Base-by-base conservation (phyloP, 2,113 vertebrate genomes). In the Tor tambroides region DNA sequence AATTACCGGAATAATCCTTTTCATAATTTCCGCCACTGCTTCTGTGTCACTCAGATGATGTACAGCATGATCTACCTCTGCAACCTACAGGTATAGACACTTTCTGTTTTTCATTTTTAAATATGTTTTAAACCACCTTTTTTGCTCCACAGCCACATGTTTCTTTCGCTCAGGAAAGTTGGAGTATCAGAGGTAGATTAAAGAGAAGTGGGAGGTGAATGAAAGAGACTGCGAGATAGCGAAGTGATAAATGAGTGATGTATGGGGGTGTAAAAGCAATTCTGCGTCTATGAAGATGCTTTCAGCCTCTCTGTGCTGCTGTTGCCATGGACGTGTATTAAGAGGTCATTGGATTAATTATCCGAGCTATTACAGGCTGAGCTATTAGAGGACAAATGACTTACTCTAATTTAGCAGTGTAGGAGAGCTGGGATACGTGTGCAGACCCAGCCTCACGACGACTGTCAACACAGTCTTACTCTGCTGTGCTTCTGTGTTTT, bases 11-110 rank as follows among this genome's bases (percentile, higher is more conserved):
- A 95, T 89, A 99, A 98, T 89, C 96, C 97, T 1, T 99, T 98
- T 91, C 98, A 99, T 91, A 99, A 99, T 92, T 99, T 99, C 92
- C 96, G 97, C n/a, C 98, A 99, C 91, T 97, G 97, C 91, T 99
- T 99, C 95, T 99, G 98, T 0, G 98, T 99, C 80, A 94, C 97
- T 1, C 98, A 99, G 96, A 99, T 99, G 97, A 98, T 99, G 97
- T 98, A 98, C 94, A 97, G 97, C 92, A 97, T 98, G 96, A 94
- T 98, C 91, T 96, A 95, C 0, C 96, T 97, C 91, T 98, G 97
- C 92, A 92, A 89, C 81, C 96, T 98, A 7, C 96, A 98, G 98
- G 98, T 98, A 90, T 15, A 87, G 10, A 35, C 43, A 76, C 35
- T 6, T 61, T 63, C 11, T 41, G 5, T 2, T 28, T 21, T 5